These are phyloP conservation scores for Chlorodrepanis virens DNA, from an alignment of 2,113 vertebrate genomes.

Conservation along the genomic window DNA sequence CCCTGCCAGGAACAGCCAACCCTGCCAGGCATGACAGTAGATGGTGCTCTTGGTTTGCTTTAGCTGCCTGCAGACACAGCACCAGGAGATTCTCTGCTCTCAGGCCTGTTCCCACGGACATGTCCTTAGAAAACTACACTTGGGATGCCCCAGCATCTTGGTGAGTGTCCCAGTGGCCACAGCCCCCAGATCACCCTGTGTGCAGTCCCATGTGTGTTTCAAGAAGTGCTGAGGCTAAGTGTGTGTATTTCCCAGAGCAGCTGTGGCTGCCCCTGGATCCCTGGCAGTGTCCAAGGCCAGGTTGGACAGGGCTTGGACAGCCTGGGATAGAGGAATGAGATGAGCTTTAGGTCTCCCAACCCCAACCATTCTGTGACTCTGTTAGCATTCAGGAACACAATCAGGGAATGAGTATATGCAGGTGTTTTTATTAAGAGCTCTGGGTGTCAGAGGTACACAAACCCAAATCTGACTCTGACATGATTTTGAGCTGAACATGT, in stretches of 20 bases:
- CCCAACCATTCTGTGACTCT: neutral
- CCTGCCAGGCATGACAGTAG: neutral
- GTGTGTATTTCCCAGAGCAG: neutral
- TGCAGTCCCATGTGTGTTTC: accelerated
- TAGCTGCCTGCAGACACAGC: neutral
- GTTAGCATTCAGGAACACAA: no score
- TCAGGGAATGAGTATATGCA: no score
- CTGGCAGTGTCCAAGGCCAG: neutral
- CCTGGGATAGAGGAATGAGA: accelerated
- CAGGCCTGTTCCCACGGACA: neutral
- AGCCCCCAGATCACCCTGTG: accelerated
- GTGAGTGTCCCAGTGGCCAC: neutral
- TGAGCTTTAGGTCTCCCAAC: neutral
- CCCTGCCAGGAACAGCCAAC: accelerated
- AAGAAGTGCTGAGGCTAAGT: neutral
- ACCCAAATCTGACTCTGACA: no score
- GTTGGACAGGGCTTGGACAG: accelerated
- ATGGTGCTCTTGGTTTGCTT: conserved; percentile 47
- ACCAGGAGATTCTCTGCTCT: accelerated
- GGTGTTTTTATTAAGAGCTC: no score
- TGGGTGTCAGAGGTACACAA: no score
- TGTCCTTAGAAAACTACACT: neutral
- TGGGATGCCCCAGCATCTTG: accelerated
- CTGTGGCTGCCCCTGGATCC: neutral
- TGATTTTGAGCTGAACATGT: no score